Evolutionary conservation across 2,888 invertebrate genomes (phyloP).

Genomic region (Hirtodrosophila cameraria): DNA sequence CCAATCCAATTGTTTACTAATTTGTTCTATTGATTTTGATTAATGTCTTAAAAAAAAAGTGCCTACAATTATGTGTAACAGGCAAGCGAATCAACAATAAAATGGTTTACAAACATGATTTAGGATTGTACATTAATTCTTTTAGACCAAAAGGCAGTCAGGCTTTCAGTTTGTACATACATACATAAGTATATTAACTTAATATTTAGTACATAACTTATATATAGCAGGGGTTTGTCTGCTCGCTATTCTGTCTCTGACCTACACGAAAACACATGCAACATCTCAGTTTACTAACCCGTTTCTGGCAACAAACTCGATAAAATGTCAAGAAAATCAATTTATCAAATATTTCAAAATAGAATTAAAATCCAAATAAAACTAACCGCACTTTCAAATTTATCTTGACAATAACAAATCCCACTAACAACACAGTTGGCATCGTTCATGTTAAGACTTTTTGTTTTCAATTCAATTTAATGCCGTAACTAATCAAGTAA

Average conservation of each 20-base stretch:
- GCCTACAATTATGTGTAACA: constrained; percentile 22
- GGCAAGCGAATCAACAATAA: constrained; percentile 40
- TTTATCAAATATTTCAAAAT: background rate
- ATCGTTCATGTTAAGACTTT: constrained; percentile 29
- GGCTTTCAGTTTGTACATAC: constrained; percentile 39
- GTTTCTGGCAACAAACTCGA: constrained; percentile 47
- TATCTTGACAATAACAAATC: constrained; percentile 34
- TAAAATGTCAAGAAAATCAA: constrained; percentile 3
- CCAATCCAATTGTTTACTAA: constrained; percentile 58
- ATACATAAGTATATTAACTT: background rate
- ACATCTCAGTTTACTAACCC: constrained; percentile 55
- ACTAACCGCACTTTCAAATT: constrained; percentile 54
- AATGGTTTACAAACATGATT: constrained; percentile 37
- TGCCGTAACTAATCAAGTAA: constrained; percentile 67
- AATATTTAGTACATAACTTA: constrained; percentile 34
- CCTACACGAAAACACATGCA: constrained; percentile 7
- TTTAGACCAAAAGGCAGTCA: constrained; percentile 16
- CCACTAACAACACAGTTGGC: constrained; percentile 33
- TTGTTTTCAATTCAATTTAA: constrained; percentile 28
- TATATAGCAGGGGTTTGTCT: background rate
- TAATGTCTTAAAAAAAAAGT: constrained; percentile 41
- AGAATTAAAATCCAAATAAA: constrained; percentile 11
- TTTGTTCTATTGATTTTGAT: constrained; percentile 56
- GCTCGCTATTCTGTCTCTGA: constrained; percentile 23
- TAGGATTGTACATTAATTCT: constrained; percentile 19